Evolutionary conservation across 2,113 vertebrate genomes (phyloP), one percentile per base, ranked within the genome.

Genomic region (Lucifuga dentata): DNA sequence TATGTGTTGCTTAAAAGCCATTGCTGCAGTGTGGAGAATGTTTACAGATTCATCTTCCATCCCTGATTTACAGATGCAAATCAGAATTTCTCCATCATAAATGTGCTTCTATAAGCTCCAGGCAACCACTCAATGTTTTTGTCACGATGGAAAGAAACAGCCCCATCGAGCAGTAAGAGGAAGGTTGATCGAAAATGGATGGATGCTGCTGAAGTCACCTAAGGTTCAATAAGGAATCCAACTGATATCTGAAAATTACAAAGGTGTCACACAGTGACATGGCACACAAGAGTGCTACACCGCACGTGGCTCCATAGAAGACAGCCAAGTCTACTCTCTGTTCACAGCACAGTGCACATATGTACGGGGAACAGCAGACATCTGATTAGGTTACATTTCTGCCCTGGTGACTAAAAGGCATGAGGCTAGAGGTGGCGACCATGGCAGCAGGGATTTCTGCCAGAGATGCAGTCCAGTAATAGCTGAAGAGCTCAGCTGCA

Each of bases 301-400:
- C 26, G 21, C 59, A 50, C 20, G 44, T 52, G 46, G 73, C 46
- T 61, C 39, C 9, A 32, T 40, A 70, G 23, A 49, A 48, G 65
- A 49, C 46, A 65, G 56, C 41, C 66, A 43, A 60, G 35, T 55
- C 56, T 29, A 38, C 64, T 21, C 64, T 51, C 9, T 53, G 73
- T 72, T 71, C 21, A 13, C 57, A 58, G 71, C 29, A 35, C 21
- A 1, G 36, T 32, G 39, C 44, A 73, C 48, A 51, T 45, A 52
- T 78, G 77, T 57, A 55, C 43, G 2, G 53, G 21, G 33, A 81
- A 57, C 65, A 63, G 38, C 67, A 66, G 80, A 86, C 84, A 83
- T 80, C 83, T 77, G 88, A 86, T 89, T 79, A 84, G 78, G 71
- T 85, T 86, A 74, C 85, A 85, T 78, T 90, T 88, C 84, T 90